Conservation (phyloP, 2,797 vertebrate genomes). For the Gila robusta region DNA sequence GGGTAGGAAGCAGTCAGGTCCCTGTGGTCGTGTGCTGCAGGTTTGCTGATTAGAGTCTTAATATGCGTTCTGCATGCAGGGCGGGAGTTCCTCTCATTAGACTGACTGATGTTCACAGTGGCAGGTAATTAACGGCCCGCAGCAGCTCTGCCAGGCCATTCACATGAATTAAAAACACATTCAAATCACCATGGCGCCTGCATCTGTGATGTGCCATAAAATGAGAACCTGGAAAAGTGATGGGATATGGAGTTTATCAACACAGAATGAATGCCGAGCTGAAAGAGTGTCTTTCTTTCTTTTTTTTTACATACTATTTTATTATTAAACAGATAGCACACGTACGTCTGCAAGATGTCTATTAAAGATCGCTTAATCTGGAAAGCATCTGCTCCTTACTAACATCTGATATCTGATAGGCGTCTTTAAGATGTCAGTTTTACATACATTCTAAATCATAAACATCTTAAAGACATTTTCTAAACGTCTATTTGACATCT, state of each 20-base stretch:
- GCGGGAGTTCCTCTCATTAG: conserved; percentile 71
- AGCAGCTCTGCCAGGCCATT: conserved; percentile 75
- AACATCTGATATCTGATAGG: no score
- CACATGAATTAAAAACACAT: conserved; percentile 79
- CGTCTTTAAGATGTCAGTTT: no score
- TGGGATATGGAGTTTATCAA: conserved; percentile 29
- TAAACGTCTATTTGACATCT: no score
- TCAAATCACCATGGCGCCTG: conserved; percentile 73
- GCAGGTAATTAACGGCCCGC: conserved; percentile 76
- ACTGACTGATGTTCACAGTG: conserved; percentile 80
- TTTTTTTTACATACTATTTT: no score
- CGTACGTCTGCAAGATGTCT: no score
- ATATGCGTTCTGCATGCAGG: conserved; percentile 40
- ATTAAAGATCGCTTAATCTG: no score
- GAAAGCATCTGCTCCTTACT: no score
- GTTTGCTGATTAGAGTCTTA: conserved; percentile 71
- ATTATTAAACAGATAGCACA: no score
- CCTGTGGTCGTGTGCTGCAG: conserved; percentile 59
- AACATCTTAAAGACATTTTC: no score
- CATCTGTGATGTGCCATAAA: conserved; percentile 40
- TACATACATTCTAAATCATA: no score
- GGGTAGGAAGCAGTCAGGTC: conserved; percentile 64
- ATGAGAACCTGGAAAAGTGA: conserved; percentile 24
- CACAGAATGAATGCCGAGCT: not conserved
- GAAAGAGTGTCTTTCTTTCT: not conserved